phyloP scores from a whole-genome alignment of 1,140 invertebrate species.

The Habropoda laboriosa region DNA sequence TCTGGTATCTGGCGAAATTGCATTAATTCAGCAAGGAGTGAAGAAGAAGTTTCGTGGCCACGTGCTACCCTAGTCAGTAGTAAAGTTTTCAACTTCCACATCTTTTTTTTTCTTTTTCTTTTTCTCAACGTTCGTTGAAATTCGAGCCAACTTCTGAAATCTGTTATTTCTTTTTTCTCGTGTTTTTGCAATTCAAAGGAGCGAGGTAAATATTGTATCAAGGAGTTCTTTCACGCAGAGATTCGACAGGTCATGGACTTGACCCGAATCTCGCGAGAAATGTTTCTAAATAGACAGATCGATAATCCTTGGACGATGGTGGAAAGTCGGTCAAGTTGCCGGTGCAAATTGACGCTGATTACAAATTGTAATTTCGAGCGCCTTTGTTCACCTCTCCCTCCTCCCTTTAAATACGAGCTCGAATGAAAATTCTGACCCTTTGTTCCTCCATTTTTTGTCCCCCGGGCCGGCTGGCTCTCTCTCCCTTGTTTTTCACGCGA shows the following conservation, averaged over 20 bases:
- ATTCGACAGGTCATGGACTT: not conserved
- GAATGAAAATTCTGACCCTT: conserved; percentile 30
- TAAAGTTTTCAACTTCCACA: too few relatives aligned
- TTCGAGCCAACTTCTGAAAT: too few relatives aligned
- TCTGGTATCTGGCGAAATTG: not conserved
- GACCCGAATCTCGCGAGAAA: conserved; percentile 11
- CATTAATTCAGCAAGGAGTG: not conserved
- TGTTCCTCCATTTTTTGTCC: conserved; percentile 35
- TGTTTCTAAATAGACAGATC: conserved; percentile 39
- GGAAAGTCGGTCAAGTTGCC: conserved; percentile 37
- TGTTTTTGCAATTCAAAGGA: too few relatives aligned
- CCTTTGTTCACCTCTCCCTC: too few relatives aligned
- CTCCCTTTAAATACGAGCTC: not conserved
- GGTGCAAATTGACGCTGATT: conserved; percentile 34
- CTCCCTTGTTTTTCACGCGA: not conserved
- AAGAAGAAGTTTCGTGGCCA: not conserved
- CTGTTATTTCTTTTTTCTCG: not conserved
- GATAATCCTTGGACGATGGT: not conserved
- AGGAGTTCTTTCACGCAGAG: not conserved
- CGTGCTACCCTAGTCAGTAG: not conserved
- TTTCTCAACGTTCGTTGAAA: too few relatives aligned
- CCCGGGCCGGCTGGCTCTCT: too few relatives aligned
- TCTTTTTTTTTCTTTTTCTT: too few relatives aligned
- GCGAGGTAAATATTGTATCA: too few relatives aligned
- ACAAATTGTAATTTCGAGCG: conserved; percentile 37